These are phyloP conservation scores for Anoplophora glabripennis DNA, from an alignment of 1,140 invertebrate species.

Conservation along the genomic window DNA sequence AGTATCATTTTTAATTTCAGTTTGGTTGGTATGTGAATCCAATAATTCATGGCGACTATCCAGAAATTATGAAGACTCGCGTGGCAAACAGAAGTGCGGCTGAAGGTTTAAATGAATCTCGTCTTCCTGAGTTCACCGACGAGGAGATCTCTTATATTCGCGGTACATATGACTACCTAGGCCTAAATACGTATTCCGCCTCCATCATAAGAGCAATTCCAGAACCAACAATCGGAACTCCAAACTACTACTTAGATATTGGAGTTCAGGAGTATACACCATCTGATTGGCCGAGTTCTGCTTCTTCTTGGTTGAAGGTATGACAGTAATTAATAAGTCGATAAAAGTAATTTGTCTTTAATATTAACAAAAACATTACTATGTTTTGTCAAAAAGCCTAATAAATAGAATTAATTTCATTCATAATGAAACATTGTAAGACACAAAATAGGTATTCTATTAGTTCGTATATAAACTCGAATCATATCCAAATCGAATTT, in stretches of 20 bases:
- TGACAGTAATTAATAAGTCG: not conserved
- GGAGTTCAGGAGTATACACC: constrained; percentile 5
- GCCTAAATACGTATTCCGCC: constrained; percentile 40
- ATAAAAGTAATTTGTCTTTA: not conserved
- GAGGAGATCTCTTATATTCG: constrained; percentile 45
- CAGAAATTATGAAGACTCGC: constrained; percentile 52
- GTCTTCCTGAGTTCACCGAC: constrained; percentile 60
- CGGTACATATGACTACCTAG: constrained; percentile 55
- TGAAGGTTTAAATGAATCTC: constrained; percentile 54
- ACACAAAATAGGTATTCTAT: not conserved
- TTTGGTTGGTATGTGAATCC: constrained; percentile 64
- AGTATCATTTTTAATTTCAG: constrained; percentile 48
- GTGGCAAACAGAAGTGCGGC: constrained; percentile 54
- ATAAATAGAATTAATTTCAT: too few species aligned
- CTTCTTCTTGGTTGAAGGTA: not conserved
- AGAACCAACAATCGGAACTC: constrained; percentile 4
- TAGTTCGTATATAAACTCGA: not conserved
- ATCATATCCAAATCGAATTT: too few species aligned
- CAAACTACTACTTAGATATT: constrained; percentile 8
- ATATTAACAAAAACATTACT: not conserved
- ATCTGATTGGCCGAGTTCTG: not conserved
- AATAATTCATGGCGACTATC: constrained; percentile 63
- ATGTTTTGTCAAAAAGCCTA: too few species aligned
- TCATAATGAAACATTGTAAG: too few species aligned
- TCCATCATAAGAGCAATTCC: not conserved